Base-by-base conservation (phyloP, 1,140 invertebrate species). In the Sycophaga agraensis region DNA sequence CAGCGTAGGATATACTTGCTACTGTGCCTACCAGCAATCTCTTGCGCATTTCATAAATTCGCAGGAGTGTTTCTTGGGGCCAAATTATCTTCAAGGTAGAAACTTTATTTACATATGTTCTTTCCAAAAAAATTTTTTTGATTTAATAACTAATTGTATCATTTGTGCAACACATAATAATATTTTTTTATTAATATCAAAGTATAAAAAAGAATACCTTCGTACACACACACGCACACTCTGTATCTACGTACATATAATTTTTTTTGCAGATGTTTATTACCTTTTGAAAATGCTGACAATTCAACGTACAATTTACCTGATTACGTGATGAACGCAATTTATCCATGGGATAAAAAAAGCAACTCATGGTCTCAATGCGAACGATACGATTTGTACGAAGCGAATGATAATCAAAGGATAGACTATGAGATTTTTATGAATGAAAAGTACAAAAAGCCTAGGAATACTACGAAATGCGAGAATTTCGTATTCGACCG, bases 1-100 rank as follows among this genome's bases (percentile, higher is more conserved):
- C 90, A 92, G 69, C 85, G 84, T 64, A 79, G 86, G 42, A 85
- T 91, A 40, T 91, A 88, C 68, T 76, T 89, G 46, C 73, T 92
- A 8, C 73, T 91, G 39, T 90, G 88, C 68, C 73, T 91, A 19
- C 89, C 89, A 4, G 85, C 86, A 4, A 88, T 91, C 68, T 83
- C 85, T 8, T 88, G 87, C 72, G 89, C 88, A 22, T 88, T 91
- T 68, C 90, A 91, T 69, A 91, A 91, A 70, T 76, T 92, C 9
- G 88, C 83, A 1, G 88, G 88, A 62, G 87, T 91, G 1, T 92
- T 91, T 72, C 76, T 91, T 0, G 82, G 85, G 45, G 87, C 86
- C 6, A 86, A 86, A 77, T 82, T 86, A 45, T 73, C 84, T 57
- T 82, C 85, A 40, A 87, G 86, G 73, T 90, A 73, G 68, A 63